These are phyloP conservation scores for Dendropsophus ebraccatus DNA, from an alignment of 2,113 vertebrate species.

Conservation along the genomic window DNA sequence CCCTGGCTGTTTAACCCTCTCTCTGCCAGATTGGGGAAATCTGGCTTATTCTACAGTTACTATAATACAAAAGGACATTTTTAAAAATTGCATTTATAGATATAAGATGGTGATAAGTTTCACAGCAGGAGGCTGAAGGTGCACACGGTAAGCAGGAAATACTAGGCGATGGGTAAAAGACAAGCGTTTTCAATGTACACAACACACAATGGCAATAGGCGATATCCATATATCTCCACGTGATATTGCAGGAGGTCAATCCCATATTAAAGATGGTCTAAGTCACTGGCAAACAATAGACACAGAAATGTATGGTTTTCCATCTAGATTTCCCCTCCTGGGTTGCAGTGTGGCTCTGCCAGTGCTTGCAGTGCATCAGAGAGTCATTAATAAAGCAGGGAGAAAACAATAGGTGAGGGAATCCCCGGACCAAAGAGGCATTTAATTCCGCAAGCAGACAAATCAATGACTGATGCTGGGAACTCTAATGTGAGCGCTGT, in stretches of 20 bases:
- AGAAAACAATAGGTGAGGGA: slow-evolving; percentile 44
- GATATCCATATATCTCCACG: neutral
- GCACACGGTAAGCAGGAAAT: no score
- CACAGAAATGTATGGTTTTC: neutral
- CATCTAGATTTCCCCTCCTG: no score
- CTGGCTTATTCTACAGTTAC: no score
- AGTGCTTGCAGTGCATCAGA: neutral
- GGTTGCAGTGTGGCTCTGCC: neutral
- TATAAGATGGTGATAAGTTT: neutral
- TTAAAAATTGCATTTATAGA: neutral
- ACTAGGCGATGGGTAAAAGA: neutral
- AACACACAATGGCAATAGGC: neutral
- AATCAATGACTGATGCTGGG: slow-evolving; percentile 34
- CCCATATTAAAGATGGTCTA: neutral
- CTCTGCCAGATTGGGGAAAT: no score
- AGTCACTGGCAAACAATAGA: neutral
- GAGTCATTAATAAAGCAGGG: slow-evolving; percentile 25
- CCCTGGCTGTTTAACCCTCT: slow-evolving; percentile 12
- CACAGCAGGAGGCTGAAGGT: neutral
- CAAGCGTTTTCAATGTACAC: neutral
- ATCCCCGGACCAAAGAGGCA: slow-evolving; percentile 28
- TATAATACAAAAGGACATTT: no score
- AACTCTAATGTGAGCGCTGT: slow-evolving; percentile 9
- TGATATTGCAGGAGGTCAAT: neutral
- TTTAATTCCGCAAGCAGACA: slow-evolving; percentile 32